phyloP scores from a whole-genome alignment of 2,888 invertebrate species.

The Pimpla rufipes region DNA sequence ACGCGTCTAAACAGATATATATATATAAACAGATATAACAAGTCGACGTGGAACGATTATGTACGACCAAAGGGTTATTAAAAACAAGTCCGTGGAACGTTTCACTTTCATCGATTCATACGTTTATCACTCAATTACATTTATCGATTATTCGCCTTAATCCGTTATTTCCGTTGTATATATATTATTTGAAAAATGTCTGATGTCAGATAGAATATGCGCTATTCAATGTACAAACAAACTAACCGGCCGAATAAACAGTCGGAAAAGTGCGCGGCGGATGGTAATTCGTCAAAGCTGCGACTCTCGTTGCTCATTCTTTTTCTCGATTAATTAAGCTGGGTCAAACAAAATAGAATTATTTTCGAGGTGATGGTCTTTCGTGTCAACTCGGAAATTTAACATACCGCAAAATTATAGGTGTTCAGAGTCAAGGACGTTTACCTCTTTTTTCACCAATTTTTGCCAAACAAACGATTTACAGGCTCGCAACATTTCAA shows the following conservation, averaged over 20 bases:
- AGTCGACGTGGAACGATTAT: slow-evolving; percentile 34
- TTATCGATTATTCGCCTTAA: slow-evolving; percentile 31
- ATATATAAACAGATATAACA: slow-evolving; percentile 55
- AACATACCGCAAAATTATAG: too few relatives aligned
- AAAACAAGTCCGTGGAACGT: slow-evolving; percentile 22
- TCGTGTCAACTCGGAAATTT: too few relatives aligned
- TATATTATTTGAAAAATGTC: slow-evolving; percentile 3
- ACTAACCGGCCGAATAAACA: background rate
- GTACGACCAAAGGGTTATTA: slow-evolving; percentile 21
- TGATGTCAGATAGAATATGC: slow-evolving; percentile 5
- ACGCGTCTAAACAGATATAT: slow-evolving; percentile 44
- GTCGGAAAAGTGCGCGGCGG: background rate
- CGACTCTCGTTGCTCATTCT: background rate
- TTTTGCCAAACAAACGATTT: too few relatives aligned
- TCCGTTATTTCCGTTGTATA: background rate
- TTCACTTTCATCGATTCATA: slow-evolving; percentile 50
- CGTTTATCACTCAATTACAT: slow-evolving; percentile 60
- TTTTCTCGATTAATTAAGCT: too few relatives aligned
- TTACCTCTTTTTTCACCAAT: too few relatives aligned
- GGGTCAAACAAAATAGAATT: too few relatives aligned
- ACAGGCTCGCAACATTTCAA: too few relatives aligned
- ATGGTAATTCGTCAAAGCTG: background rate
- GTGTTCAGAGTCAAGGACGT: too few relatives aligned
- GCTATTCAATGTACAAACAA: slow-evolving; percentile 46
- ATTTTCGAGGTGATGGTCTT: too few relatives aligned